Evolutionary conservation across 2,888 invertebrate species (phyloP), one percentile per base, ranked within the genome.

Genomic region (Nysson spinosus): DNA sequence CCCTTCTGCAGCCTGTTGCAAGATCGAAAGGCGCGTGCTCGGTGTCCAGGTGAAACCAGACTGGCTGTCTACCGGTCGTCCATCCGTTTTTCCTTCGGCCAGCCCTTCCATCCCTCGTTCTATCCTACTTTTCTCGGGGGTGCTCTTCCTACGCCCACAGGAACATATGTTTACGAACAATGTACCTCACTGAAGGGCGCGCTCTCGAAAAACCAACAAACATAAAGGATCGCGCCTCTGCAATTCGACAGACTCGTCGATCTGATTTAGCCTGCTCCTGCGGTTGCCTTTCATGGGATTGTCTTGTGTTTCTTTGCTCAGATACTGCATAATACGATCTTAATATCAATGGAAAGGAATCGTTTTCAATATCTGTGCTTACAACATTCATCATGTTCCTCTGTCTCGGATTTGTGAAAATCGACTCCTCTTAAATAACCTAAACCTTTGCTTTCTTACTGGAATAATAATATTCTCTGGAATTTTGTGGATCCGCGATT

Each of bases 161-260:
- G 76, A 80, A 78, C 80, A 79, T 79, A 80, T 79, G 80, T 80
- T 75, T 67, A 62, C 62, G 75, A 49, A 80, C 74, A 78, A 78
- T 80, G 44, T 32, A 42, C 12, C 34, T 43, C 47, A 51, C 28
- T 55, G 60, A 58, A 51, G 58, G 49, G 56, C 30, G 34, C 30
- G 62, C 61, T 56, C 63, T 71, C 50, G 61, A 77, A 65, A 75
- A 66, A 69, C 52, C 71, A 69, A 78, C 75, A 67, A 77, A 77
- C 51, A 76, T 51, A 67, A 58, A 37, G 57, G 61, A 47, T 68
- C 63, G 57, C 66, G 62, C 62, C 69, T 70, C 43, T 54, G 56
- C 58, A 37, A 55, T 49, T 52, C 57, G 50, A 60, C 63, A 49
- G 50, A 44, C 28, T 40, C 3, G 20, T 19, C 3, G 14, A 44